These are phyloP conservation scores for Tribolium castaneum DNA, from an alignment of 1,140 invertebrate species.

Conservation along the genomic window DNA sequence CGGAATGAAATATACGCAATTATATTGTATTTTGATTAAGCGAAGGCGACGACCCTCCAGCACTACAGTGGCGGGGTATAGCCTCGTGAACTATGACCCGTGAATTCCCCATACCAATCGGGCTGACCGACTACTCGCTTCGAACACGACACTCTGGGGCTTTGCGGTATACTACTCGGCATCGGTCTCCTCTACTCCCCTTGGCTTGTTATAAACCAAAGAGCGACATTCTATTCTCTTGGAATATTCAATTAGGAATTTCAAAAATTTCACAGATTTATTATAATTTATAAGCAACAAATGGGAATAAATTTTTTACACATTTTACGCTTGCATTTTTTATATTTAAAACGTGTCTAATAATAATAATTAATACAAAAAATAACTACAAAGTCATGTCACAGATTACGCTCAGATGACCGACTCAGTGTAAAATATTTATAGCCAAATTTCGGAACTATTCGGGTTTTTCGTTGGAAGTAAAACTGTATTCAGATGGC, in stretches of 20 bases:
- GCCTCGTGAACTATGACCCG: constrained; percentile 19
- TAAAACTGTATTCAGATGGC: too few relatives aligned
- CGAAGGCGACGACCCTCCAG: constrained; percentile 7
- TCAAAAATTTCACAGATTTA: too few relatives aligned
- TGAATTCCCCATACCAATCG: constrained; percentile 40
- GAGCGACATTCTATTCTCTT: not conserved
- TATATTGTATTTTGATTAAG: constrained; percentile 21
- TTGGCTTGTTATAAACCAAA: not conserved
- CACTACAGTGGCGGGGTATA: not conserved
- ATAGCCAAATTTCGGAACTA: too few relatives aligned
- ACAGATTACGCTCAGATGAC: too few relatives aligned
- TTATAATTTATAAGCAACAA: too few relatives aligned
- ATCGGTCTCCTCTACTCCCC: not conserved
- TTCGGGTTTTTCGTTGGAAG: too few relatives aligned
- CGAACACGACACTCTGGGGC: constrained; percentile 34
- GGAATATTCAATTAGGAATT: constrained; percentile 18
- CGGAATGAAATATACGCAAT: constrained; percentile 26
- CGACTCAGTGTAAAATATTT: too few relatives aligned
- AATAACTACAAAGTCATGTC: too few relatives aligned
- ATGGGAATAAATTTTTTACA: too few relatives aligned
- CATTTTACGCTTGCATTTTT: too few relatives aligned
- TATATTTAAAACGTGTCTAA: too few relatives aligned
- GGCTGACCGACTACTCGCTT: constrained; percentile 17
- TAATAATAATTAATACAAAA: too few relatives aligned
- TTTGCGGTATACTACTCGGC: constrained; percentile 8